Conservation (phyloP, 1,140 invertebrate genomes). For the Triops cancriformis region DNA sequence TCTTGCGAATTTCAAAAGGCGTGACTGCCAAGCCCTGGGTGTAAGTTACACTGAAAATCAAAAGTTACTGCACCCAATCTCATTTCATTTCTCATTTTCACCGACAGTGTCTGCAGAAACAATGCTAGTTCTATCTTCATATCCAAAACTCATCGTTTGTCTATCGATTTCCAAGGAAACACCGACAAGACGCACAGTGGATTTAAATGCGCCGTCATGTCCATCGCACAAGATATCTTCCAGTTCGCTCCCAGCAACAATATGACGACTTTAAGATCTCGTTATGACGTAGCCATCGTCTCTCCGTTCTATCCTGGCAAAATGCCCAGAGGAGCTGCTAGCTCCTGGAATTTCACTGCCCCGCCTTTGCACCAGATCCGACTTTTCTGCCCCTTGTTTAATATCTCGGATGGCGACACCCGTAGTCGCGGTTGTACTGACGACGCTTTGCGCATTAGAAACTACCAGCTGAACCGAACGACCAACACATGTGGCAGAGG, state of each 20-base stretch:
- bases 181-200: neutral
- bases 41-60: too few relatives aligned
- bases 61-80: too few relatives aligned
- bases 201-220: neutral
- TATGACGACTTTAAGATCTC: neutral
- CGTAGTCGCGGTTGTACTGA: neutral
- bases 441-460: neutral
- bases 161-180: neutral
- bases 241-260: neutral
- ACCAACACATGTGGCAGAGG: neutral
- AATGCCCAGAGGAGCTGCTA: neutral
- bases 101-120: neutral
- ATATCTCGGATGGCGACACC: neutral
- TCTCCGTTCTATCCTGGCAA: neutral
- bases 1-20: neutral
- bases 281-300: neutral
- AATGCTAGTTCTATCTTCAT: neutral
- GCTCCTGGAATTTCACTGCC: neutral
- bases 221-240: neutral
- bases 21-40: neutral
- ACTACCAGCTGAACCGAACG: neutral
- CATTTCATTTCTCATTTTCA: neutral
- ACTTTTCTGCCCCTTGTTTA: neutral
- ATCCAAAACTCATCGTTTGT: neutral
- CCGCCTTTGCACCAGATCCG: neutral